Conservation (phyloP, 2,888 invertebrate genomes). For the Druceiella hillmani region DNA sequence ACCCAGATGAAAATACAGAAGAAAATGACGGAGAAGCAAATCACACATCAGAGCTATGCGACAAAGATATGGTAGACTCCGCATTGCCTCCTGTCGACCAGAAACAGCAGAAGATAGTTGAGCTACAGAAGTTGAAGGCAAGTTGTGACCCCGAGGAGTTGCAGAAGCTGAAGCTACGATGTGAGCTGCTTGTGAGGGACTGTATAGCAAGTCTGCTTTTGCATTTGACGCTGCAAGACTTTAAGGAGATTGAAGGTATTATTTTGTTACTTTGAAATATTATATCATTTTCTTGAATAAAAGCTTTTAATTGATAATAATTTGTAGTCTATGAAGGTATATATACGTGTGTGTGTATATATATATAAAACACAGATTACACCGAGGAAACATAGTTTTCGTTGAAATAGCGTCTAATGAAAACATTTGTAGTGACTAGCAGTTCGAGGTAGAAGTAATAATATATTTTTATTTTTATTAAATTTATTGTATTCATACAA, state of each 20-base stretch:
- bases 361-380: too few species aligned
- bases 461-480: too few species aligned
- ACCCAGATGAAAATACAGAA: slow-evolving; percentile 45
- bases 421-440: too few species aligned
- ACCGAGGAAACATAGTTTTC: too few species aligned
- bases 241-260: slow-evolving; percentile 82
- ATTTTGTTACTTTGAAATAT: too few species aligned
- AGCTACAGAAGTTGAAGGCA: slow-evolving; percentile 66
- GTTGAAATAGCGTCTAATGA: too few species aligned
- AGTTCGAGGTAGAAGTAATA: too few species aligned
- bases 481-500: too few species aligned
- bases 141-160: slow-evolving; percentile 77
- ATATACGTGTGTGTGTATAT: too few species aligned
- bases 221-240: slow-evolving; percentile 75
- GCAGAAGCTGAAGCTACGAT: slow-evolving; percentile 62
- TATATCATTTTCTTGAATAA: too few species aligned
- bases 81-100: slow-evolving; percentile 62
- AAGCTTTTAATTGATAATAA: too few species aligned
- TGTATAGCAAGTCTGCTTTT: slow-evolving; percentile 78
- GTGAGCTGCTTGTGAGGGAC: slow-evolving; percentile 72
- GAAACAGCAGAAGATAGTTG: slow-evolving; percentile 60
- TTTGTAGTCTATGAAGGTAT: too few species aligned
- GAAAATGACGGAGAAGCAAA: slow-evolving; percentile 50
- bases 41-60: slow-evolving; percentile 51
- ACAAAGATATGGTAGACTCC: slow-evolving; percentile 64